Base-by-base conservation (phyloP, 1,140 invertebrate species). In the Drosophila neocordata region DNA sequence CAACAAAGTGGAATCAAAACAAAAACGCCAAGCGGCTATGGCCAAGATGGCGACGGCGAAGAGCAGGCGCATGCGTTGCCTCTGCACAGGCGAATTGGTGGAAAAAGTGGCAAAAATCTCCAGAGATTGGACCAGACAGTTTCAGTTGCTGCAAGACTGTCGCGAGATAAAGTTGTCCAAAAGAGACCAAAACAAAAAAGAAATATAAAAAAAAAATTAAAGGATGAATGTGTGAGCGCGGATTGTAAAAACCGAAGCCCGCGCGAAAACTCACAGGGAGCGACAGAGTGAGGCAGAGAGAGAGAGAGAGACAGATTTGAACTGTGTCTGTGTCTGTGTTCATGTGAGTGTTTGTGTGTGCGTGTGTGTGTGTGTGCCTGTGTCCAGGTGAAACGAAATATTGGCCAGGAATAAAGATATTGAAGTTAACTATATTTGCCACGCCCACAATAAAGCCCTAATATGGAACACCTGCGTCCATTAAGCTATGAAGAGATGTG, bases 401-500 rank as follows among this genome's bases (percentile, higher is more conserved):
- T 58, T 20, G 41, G 41, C 24, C n/a, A 37, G 41, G 8, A 56
- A 56, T 8, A 55, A 44, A 41, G 37, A 44, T 65, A 60, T 22
- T 61, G n/a, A 56, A 60, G 72, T 66, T 38, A 67, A 69, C 35
- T n/a, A 35, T 38, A 62, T 41, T 31, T 65, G 60, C 69, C 77
- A 85, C 73, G 77, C 83, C 73, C 73, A 71, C 41, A 15, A 4
- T 24, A 22, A 13, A 2, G 55, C 12, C 7, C 1, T 12, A 63
- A 15, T 12, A 91, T 91, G 89, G 89, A 91, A 70, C 81, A 84
- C 65, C 65, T 91, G 51, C 89, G 89, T 24, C 89, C 89, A 13
- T 66, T 91, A 6, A 90, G 82, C 61, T 91, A 91, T 52, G 89
- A 91, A 57, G 89, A 91, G 67, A 88, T 91, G 77, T 90, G 85